Conservation (phyloP, 2,797 vertebrate species). For the Scomberomorus guttatus region DNA sequence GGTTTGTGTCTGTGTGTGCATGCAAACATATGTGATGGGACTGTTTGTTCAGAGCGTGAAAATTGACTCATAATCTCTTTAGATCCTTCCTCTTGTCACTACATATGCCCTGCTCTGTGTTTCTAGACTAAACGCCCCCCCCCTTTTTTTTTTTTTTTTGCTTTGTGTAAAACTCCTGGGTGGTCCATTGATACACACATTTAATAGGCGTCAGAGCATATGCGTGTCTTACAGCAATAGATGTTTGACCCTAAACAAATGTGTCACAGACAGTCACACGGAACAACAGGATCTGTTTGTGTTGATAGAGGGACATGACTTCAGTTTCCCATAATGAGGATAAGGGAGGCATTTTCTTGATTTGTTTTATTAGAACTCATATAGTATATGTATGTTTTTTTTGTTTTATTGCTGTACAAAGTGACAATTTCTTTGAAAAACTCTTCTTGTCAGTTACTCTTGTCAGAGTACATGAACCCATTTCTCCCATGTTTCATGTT, state of each 20-base stretch:
- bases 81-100: constrained; percentile 67
- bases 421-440: not conserved
- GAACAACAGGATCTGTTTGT: constrained; percentile 63
- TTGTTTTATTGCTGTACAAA: constrained; percentile 15
- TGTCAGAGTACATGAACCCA: not conserved
- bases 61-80: constrained; percentile 67
- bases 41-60: constrained; percentile 73
- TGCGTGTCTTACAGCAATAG: constrained; percentile 67
- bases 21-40: constrained; percentile 25
- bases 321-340: constrained; percentile 58
- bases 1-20: constrained; percentile 24
- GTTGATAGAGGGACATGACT: constrained; percentile 56
- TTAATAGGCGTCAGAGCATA: constrained; percentile 71
- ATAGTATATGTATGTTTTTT: constrained; percentile 12
- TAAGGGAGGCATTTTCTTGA: constrained; percentile 21
- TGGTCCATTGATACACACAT: constrained; percentile 82
- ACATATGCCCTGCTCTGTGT: constrained; percentile 42
- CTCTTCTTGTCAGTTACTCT: too few species aligned
- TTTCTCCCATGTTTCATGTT: not conserved
- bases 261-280: constrained; percentile 57
- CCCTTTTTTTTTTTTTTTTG: constrained; percentile 34
- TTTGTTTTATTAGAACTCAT: constrained; percentile 47
- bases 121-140: constrained; percentile 43
- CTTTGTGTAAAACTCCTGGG: constrained; percentile 82
- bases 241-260: constrained; percentile 79